A percentile compares a stretch with the other conserved stretches of the same genome.
These are phyloP conservation scores for Dasypus novemcinctus DNA, from an alignment of 2,113 vertebrate genomes.

Conservation along the genomic window DNA sequence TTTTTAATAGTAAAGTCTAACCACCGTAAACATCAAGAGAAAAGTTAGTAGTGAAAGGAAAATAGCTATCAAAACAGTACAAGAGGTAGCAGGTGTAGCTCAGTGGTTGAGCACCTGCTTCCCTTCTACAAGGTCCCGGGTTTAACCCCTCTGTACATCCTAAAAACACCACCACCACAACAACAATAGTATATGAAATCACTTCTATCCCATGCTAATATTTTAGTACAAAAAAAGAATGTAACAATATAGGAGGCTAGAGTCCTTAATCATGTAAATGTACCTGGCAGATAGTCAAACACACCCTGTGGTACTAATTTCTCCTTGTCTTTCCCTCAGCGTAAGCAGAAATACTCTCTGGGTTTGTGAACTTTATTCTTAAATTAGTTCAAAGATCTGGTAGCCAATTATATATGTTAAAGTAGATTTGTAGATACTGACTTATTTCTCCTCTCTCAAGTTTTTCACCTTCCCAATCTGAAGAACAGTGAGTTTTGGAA, in stretches of 20 bases:
- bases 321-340: not conserved
- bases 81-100: no score
- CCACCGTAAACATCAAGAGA: not conserved
- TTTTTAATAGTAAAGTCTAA: conserved; percentile 27
- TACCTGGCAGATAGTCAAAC: not conserved
- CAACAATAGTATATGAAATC: not conserved
- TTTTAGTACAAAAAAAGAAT: not conserved
- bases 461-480: not conserved
- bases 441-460: not conserved
- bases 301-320: not conserved
- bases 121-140: no score
- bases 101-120: no score
- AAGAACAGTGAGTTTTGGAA: not conserved
- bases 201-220: not conserved
- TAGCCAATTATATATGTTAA: not conserved
- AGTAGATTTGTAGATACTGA: not conserved
- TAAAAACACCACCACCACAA: no score
- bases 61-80: not conserved
- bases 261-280: not conserved
- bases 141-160: no score
- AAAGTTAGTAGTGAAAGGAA: conserved; percentile 10
- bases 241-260: not conserved
- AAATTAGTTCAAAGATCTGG: not conserved
- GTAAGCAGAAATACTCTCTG: not conserved
- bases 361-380: not conserved